Conservation (phyloP, 1,140 invertebrate species). For the Bombus pascuorum region DNA sequence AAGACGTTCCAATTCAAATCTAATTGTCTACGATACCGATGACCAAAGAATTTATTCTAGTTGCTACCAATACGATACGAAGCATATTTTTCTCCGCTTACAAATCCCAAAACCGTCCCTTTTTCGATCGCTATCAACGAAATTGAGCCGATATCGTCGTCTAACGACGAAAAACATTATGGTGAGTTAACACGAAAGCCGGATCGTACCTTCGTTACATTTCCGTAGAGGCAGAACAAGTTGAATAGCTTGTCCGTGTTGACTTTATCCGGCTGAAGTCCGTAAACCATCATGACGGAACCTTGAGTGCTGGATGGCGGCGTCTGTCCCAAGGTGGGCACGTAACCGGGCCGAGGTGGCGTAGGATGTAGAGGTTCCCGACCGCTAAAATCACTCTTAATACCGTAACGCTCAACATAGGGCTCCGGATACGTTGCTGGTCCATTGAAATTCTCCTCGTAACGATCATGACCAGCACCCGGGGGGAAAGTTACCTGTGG, state of each 20-base stretch:
- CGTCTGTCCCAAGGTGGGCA: constrained; percentile 80
- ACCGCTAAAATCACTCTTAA: constrained; percentile 80
- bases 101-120: background rate
- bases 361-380: constrained; percentile 82
- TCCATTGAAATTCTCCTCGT: constrained; percentile 82
- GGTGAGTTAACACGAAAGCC: background rate
- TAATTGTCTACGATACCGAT: background rate
- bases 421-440: constrained; percentile 81
- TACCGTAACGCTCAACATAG: constrained; percentile 82
- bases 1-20: background rate
- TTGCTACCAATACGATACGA: no score
- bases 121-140: background rate
- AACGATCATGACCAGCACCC: constrained; percentile 80
- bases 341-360: constrained; percentile 80
- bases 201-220: constrained; percentile 92
- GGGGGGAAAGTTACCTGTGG: constrained; percentile 79
- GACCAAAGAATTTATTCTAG: no score
- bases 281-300: constrained; percentile 99
- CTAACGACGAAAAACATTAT: background rate
- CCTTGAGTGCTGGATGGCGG: constrained; percentile 85
- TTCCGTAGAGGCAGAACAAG: constrained; percentile 98
- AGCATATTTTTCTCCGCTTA: background rate
- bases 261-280: constrained; percentile 94
- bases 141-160: background rate
- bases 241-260: constrained; percentile 99